A percentile compares a stretch with the other conserved stretches of the same genome.
phyloP scores from a whole-genome alignment of 2,113 vertebrate genomes.

The Pardalotus punctatus region DNA sequence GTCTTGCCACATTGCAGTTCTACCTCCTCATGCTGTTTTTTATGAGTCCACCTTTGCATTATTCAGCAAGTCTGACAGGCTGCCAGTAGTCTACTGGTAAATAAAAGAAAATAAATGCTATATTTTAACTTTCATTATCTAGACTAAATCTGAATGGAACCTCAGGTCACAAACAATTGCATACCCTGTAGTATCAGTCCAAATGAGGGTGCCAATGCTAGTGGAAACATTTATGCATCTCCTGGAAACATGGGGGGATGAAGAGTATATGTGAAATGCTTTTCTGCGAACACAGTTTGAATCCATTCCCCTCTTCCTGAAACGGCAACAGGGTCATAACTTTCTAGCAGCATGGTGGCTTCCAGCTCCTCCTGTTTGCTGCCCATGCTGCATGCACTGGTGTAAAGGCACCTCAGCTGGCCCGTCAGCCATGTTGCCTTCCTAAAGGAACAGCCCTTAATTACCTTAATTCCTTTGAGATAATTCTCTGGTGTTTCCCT shows the following conservation, averaged over 20 bases:
- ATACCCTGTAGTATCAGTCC: background rate
- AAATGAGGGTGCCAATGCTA: background rate
- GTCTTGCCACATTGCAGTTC: background rate
- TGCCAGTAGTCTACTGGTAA: background rate
- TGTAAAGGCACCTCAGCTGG: background rate
- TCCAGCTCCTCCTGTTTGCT: background rate
- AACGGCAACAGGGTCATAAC: background rate
- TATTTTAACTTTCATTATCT: background rate
- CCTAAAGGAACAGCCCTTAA: background rate
- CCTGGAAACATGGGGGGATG: background rate
- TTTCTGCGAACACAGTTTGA: background rate
- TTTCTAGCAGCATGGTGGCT: background rate
- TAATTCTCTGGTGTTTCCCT: background rate
- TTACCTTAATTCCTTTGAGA: background rate
- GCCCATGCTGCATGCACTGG: background rate
- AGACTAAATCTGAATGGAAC: background rate
- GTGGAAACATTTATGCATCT: background rate
- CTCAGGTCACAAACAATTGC: background rate
- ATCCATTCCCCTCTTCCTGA: background rate
- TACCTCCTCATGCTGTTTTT: background rate
- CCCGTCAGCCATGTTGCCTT: background rate
- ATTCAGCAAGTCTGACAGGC: background rate
- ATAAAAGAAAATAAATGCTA: background rate
- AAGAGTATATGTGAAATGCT: background rate
- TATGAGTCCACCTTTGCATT: background rate